These are phyloP conservation scores for Nibea coibor DNA, from an alignment of 2,113 vertebrate genomes.

Conservation along the genomic window DNA sequence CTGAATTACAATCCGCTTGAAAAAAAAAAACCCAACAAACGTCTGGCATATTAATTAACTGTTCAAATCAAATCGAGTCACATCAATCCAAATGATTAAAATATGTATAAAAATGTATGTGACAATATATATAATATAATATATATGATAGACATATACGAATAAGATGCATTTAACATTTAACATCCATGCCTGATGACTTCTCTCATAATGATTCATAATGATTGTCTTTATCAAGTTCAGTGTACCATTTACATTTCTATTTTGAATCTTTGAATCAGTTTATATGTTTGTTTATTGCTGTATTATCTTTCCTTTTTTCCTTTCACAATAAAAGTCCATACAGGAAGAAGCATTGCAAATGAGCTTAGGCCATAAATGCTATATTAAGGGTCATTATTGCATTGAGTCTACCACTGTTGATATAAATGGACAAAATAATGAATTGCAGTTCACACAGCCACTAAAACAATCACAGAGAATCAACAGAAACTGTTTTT, in stretches of 20 bases:
- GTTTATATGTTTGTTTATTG: background rate
- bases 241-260: background rate
- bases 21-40: background rate
- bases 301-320: no score
- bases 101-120: no score
- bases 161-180: no score
- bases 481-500: background rate
- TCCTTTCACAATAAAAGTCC: background rate
- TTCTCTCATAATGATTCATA: background rate
- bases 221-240: background rate
- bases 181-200: background rate
- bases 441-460: background rate
- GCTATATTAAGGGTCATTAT: background rate
- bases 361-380: background rate
- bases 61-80: background rate
- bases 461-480: background rate
- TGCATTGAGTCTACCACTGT: background rate
- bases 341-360: background rate
- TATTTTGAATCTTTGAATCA: background rate
- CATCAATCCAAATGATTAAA: background rate
- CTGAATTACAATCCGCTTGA: background rate
- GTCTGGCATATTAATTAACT: background rate
- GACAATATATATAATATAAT: no score
- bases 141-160: background rate
- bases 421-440: conserved; percentile 1